Evolutionary conservation across 2,797 vertebrate genomes (phyloP), one percentile per base, ranked within the genome.

Genomic region (Octomys mimax): DNA sequence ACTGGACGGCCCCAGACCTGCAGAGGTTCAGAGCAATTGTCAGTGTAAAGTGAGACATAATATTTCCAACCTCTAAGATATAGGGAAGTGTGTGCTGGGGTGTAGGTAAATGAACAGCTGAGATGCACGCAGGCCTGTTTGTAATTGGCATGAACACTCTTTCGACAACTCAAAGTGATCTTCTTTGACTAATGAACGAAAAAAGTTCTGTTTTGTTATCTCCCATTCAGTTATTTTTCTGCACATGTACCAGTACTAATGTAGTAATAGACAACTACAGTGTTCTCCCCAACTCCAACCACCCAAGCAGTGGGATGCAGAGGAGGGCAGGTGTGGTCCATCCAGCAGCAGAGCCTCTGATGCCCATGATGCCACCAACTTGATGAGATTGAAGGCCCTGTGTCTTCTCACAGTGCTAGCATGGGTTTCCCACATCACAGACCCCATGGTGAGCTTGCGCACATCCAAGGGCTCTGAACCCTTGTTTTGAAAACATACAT

Each of bases 371-470:
- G 0, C 7, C 46, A 54, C 66, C 5, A 6, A 31, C 0, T 4
- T 28, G 0, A 19, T 1, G 49, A 24, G 33, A 18, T 1, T 1
- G 0, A 1, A 2, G 49, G 0, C 10, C 68, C 61, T 12, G 31
- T 8, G n/a, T n/a, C 66, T 42, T 24, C 26, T 42, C 12, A 33
- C 75, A 52, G 73, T 24, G 9, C n/a, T 0, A 14, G 16, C 46
- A 16, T 68, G 36, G 4, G 21, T 42, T 28, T 61, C 42, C 22
- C 1, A 0, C 0, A 7, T 54, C 26, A 14, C 26, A 42, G 8
- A 31, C 8, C 33, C 31, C 11, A 5, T 0, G 2, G 39, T 16
- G 39, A 26, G 7, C 3, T 77, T 19, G 14, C 26, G 1, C 1
- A 6, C 5, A 19, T 33, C 64, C 78, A 33, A 6, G 24, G 0